Conservation (phyloP, 2,113 vertebrate genomes). For the Rattus rattus region DNA sequence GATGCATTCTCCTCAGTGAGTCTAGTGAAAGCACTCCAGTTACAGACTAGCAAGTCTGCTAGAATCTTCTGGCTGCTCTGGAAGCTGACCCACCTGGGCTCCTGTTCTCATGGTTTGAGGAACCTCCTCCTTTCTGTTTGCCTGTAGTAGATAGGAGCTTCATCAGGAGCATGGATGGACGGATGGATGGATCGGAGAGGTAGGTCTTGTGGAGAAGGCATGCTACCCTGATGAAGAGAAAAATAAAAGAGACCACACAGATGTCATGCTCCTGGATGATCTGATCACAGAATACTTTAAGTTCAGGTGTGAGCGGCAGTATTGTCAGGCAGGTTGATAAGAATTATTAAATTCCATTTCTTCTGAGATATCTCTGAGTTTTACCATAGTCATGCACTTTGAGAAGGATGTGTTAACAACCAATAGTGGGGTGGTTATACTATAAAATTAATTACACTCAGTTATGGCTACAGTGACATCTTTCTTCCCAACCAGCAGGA, state of each 20-base stretch:
- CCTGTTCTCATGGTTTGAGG: background rate
- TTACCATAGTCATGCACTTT: background rate
- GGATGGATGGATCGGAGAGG: rapidly evolving
- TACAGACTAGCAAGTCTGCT: no score
- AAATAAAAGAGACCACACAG: background rate
- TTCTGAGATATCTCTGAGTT: background rate
- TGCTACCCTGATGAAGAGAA: background rate
- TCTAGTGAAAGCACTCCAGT: background rate
- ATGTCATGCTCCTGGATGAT: background rate
- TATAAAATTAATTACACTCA: slow-evolving; percentile 15
- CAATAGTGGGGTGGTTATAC: background rate
- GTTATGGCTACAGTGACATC: background rate
- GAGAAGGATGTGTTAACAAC: background rate
- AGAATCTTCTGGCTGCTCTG: background rate
- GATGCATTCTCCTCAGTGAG: background rate
- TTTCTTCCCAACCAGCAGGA: slow-evolving; percentile 20
- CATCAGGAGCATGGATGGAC: rapidly evolving
- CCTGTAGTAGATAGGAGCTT: background rate
- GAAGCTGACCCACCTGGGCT: background rate
- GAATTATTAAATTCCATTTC: slow-evolving; percentile 1
- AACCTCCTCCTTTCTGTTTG: background rate
- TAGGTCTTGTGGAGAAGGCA: rapidly evolving
- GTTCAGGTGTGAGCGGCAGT: background rate
- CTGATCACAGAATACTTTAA: slow-evolving; percentile 54
- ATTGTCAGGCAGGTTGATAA: background rate